phyloP scores from a whole-genome alignment of 2,113 vertebrate genomes.

The Riparia riparia region DNA sequence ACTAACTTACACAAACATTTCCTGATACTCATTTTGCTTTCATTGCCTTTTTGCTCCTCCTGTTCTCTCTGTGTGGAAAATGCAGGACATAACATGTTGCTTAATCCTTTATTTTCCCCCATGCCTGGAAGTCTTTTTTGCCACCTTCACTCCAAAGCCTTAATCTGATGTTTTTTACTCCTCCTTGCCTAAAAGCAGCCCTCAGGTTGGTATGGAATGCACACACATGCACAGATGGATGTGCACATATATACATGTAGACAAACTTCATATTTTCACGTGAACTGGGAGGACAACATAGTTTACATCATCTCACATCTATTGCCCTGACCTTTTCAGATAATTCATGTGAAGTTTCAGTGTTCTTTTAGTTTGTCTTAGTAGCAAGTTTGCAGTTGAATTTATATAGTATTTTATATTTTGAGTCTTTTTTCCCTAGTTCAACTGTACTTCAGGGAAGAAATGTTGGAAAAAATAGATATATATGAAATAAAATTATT shows the following conservation, averaged over 20 bases:
- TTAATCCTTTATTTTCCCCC: background rate
- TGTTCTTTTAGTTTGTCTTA: background rate
- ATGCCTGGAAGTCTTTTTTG: background rate
- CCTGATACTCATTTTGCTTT: background rate
- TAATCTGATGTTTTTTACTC: background rate
- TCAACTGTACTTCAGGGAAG: background rate
- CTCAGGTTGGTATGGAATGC: background rate
- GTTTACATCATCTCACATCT: background rate
- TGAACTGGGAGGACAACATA: background rate
- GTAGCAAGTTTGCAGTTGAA: background rate
- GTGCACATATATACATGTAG: rapidly evolving
- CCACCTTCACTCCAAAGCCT: background rate
- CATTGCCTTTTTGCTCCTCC: background rate
- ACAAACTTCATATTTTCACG: rapidly evolving
- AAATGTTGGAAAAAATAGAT: slow-evolving; percentile 1
- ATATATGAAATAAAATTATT: background rate
- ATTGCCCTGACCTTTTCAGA: background rate
- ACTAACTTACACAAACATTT: background rate
- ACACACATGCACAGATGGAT: rapidly evolving
- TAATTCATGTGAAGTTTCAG: background rate
- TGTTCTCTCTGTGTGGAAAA: background rate
- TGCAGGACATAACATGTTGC: background rate
- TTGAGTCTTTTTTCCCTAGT: background rate
- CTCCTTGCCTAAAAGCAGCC: background rate
- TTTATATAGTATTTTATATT: background rate